Conservation (phyloP, 2,113 vertebrate genomes). For the Columba livia region DNA sequence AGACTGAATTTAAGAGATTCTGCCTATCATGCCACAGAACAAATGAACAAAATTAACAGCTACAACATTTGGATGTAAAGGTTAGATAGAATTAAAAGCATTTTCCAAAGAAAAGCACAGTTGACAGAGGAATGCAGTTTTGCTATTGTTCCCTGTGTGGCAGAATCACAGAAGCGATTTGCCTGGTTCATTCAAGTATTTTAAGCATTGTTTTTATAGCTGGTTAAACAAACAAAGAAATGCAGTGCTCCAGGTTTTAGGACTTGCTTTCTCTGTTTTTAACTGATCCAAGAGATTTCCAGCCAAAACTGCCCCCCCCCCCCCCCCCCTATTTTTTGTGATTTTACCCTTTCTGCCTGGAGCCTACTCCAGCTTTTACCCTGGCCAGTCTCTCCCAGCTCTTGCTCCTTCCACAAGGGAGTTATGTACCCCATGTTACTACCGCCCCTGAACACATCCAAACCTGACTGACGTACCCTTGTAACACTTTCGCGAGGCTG, state of each 20-base stretch:
- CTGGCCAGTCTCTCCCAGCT: not conserved
- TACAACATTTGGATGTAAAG: not conserved
- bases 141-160: not conserved
- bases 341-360: not conserved
- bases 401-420: not conserved
- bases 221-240: not conserved
- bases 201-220: not conserved
- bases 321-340: not conserved
- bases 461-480: not conserved
- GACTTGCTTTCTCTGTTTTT: not conserved
- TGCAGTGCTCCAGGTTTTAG: not conserved
- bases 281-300: not conserved
- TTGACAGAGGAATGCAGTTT: not conserved
- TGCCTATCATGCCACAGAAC: not conserved
- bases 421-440: not conserved
- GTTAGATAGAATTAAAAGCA: not conserved
- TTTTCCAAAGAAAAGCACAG: not conserved
- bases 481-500: not conserved
- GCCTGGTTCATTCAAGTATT: not conserved
- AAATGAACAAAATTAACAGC: not conserved
- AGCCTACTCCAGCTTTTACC: not conserved
- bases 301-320: accelerated
- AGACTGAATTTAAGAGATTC: not conserved
- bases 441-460: not conserved
- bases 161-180: not conserved